phyloP scores from a whole-genome alignment of 2,797 vertebrate species.

The Phalanger gymnotis region DNA sequence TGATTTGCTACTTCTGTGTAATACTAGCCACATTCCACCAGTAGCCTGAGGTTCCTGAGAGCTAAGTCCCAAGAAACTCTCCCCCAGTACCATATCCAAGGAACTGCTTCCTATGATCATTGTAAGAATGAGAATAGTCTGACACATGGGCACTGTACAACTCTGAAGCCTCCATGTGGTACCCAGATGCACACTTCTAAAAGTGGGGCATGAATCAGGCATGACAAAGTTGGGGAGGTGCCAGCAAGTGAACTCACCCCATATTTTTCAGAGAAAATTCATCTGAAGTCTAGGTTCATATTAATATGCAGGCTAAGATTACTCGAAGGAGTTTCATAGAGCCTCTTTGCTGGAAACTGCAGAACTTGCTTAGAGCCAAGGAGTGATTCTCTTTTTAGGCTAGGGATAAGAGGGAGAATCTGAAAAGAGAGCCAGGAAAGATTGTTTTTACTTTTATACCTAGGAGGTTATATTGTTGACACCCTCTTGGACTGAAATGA shows the following conservation, averaged over 20 bases:
- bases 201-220: background rate
- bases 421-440: background rate
- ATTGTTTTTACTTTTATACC: background rate
- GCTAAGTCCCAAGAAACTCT: background rate
- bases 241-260: background rate
- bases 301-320: background rate
- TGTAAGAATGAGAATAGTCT: background rate
- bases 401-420: background rate
- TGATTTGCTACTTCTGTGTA: background rate
- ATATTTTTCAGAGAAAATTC: background rate
- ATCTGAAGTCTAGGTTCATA: background rate
- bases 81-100: background rate
- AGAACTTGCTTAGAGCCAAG: background rate
- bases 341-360: background rate
- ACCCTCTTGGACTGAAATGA: background rate
- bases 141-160: background rate
- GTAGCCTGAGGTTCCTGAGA: background rate
- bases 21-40: background rate
- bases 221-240: background rate
- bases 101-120: background rate
- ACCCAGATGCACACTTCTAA: background rate
- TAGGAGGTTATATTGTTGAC: background rate
- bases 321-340: background rate
- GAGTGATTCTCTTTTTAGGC: conserved; percentile 1
- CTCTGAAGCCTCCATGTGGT: background rate